Base-by-base conservation (phyloP, 2,797 vertebrate species). In the Esox lucius region DNA sequence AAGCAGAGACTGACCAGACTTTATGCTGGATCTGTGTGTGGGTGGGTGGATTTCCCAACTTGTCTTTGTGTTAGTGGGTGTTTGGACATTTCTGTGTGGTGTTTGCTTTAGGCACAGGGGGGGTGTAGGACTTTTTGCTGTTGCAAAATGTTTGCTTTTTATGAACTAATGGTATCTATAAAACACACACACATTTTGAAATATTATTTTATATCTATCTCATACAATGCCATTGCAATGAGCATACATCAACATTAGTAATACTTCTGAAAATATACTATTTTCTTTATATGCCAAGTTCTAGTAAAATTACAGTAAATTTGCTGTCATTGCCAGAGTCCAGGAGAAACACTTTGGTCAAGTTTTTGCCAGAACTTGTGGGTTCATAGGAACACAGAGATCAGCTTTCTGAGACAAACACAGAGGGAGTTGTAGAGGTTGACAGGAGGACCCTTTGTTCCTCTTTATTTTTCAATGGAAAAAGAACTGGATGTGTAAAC, bases 1-100 rank as follows among this genome's bases (percentile, higher is more conserved):
- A 4, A 46, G 28, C 28, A 49, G 46, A 19, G 26, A 70, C 65
- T 70, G 11, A 80, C 28, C 17, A 13, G 6, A 76, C 78, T 91
- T 91, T 93, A 91, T 92, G 78, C 67, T 49, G 24, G 68, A 62
- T 26, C 26, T 35, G 3, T 69, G 33, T 67, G 53, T 68, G 74
- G 35, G 74, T 76, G 86, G 76, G 77, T 73, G 73, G 81, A 66
- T 59, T 59, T 22, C 22, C 56, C n/a, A 59, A 59, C 22, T 9
- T 59, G n/a, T 7, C 22, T 59, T 24, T 59, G n/a, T 59, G n/a
- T 24, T 46, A 3, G 74, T 76, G 42, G 71, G 68, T 61, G 69
- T 78, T 33, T 16, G 17, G 56, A 26, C 53, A 5, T 74, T 53
- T 31, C 49, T 74, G 71, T 67, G 73, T 48, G 51, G 76, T 84